Percentiles rank a stretch among this genome's conserved stretches.
phyloP scores from a whole-genome alignment of 2,113 vertebrate species.

The Mus spicilegus region DNA sequence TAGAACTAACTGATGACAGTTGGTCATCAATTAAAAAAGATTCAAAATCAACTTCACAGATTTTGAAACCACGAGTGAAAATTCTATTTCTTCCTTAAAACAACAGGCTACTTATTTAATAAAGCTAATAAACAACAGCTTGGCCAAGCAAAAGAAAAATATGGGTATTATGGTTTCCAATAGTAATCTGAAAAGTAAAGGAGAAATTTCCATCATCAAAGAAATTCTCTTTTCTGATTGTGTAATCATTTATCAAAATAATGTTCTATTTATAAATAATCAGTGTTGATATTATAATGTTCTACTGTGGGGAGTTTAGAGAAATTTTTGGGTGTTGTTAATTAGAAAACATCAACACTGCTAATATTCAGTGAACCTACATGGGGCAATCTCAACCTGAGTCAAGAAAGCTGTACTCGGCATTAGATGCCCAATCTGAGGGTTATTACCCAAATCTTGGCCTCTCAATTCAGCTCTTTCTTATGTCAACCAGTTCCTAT shows the following conservation, averaged over 20 bases:
- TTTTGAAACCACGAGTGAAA: constrained; percentile 41
- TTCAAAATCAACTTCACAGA: background rate
- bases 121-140: background rate
- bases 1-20: background rate
- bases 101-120: background rate
- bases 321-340: background rate
- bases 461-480: background rate
- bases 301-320: background rate
- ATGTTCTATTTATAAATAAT: background rate
- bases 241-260: background rate
- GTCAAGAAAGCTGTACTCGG: background rate
- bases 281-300: background rate
- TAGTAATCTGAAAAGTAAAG: background rate
- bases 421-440: too few relatives aligned
- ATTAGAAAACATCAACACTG: background rate
- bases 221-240: background rate
- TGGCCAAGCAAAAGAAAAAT: background rate
- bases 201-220: constrained; percentile 5
- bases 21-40: background rate
- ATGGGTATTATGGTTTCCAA: background rate
- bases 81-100: constrained; percentile 31
- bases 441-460: background rate
- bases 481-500: background rate
- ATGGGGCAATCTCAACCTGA: too few relatives aligned
- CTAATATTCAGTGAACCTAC: too few relatives aligned